Evolutionary conservation across 2,888 invertebrate genomes (phyloP).

Genomic region (Pristionchus maxplancki): DNA sequence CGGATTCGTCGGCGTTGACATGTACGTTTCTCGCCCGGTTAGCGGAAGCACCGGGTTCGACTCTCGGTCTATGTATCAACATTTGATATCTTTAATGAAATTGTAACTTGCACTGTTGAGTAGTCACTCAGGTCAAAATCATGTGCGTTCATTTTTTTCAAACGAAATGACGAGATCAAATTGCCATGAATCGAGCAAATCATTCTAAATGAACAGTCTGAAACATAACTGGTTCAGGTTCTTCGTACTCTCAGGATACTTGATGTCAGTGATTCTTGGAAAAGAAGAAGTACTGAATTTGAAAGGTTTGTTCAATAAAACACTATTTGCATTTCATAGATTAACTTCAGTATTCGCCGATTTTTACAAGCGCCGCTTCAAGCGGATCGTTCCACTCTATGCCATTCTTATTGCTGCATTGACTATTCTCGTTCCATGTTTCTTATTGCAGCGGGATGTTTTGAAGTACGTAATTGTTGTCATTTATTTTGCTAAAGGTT

Average conservation of each 20-base stretch:
- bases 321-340: neutral
- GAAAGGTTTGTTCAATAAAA: neutral
- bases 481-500: too few species aligned
- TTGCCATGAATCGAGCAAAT: neutral
- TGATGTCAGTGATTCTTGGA: slow-evolving; percentile 9
- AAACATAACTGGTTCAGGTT: neutral
- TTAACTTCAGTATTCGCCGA: neutral
- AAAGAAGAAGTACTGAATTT: neutral
- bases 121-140: too few species aligned
- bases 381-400: slow-evolving; percentile 11
- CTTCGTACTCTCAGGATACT: slow-evolving; percentile 14
- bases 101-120: too few species aligned
- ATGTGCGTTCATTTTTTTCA: too few species aligned
- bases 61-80: too few species aligned
- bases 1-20: slow-evolving; percentile 27
- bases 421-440: neutral
- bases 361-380: slow-evolving; percentile 23
- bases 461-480: neutral
- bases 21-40: too few species aligned
- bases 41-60: too few species aligned
- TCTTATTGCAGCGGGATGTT: neutral
- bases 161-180: too few species aligned
- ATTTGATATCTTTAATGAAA: too few species aligned
- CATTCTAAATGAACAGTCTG: neutral
- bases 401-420: neutral